Base-by-base conservation (phyloP, 2,888 invertebrate species). In the Homarus gammarus region DNA sequence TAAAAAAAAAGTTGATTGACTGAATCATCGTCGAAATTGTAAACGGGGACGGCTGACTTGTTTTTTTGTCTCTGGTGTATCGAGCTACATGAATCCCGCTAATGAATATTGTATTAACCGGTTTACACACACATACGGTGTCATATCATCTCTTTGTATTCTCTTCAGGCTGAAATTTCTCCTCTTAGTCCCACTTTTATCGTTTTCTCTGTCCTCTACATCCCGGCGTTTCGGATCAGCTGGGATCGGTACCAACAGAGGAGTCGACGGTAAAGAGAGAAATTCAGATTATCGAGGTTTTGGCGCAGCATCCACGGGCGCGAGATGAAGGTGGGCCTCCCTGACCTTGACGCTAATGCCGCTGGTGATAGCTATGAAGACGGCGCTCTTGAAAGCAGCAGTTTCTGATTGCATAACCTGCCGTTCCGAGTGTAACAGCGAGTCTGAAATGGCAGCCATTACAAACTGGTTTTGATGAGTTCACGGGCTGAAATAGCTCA, bases 381-480 rank as follows among this genome's bases (percentile, higher is more conserved):
- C 15, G 61, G 56, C 78, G 33, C 33, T 36, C 22, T 56, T 56
- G 78, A 78, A n/a, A 56, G 61, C 78, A 78, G n/a, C 56, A 78
- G 56, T 78, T 33, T 56, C 56, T 51, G 36, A 56, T 56, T 78
- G 78, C 56, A 18, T 56, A 56, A 78, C 78, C 78, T 78, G 78
- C 0, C 36, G 61, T 56, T 78, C 33, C 33, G 44, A 38, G n/a
- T 56, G 56, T 56, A 22, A 56, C 18, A 56, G 22, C 3, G 22
- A 22, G 56, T 15, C 18, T 56, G 22, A 1, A 56, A 22, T 56
- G 56, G 56, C 3, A 56, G 56, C 56, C 56, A 1, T 6, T 49
- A 49, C 44, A 49, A 49, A 12, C 44, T 10, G 6, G 10, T 12
- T 10, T 12, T 49, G 12, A 49, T 10, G 44, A 1, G 44, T 12